Conservation (phyloP, 2,113 vertebrate genomes). For the Tragelaphus strepsiceros region DNA sequence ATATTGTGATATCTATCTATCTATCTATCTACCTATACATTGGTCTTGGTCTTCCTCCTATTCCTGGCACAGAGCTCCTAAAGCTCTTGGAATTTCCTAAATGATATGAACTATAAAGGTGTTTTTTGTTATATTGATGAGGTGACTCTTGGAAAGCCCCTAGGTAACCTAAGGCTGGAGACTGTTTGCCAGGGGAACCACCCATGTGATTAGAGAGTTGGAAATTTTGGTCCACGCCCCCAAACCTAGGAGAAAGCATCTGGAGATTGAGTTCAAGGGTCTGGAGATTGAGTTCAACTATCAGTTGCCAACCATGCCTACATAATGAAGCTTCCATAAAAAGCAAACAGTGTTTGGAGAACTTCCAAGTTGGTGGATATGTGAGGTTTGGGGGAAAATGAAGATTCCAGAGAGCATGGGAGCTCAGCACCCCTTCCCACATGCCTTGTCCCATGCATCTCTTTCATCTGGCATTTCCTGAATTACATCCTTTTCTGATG, state of each 20-base stretch:
- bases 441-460: background rate
- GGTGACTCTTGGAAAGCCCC: background rate
- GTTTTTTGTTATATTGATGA: background rate
- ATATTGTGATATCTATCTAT: background rate
- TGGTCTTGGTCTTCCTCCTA: background rate
- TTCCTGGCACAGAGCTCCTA: background rate
- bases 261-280: background rate
- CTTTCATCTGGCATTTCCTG: background rate
- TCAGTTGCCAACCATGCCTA: background rate
- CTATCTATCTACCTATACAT: background rate
- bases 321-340: background rate
- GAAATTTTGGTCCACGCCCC: background rate
- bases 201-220: background rate
- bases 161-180: background rate
- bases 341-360: background rate
- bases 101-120: background rate
- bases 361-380: background rate
- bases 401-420: background rate
- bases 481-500: background rate
- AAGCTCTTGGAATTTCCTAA: background rate
- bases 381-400: background rate
- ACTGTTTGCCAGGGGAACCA: background rate
- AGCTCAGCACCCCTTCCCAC: background rate
- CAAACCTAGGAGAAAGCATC: background rate
- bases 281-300: background rate